phyloP scores from a whole-genome alignment of 2,113 vertebrate species.

The Chloropsis cyanopogon region DNA sequence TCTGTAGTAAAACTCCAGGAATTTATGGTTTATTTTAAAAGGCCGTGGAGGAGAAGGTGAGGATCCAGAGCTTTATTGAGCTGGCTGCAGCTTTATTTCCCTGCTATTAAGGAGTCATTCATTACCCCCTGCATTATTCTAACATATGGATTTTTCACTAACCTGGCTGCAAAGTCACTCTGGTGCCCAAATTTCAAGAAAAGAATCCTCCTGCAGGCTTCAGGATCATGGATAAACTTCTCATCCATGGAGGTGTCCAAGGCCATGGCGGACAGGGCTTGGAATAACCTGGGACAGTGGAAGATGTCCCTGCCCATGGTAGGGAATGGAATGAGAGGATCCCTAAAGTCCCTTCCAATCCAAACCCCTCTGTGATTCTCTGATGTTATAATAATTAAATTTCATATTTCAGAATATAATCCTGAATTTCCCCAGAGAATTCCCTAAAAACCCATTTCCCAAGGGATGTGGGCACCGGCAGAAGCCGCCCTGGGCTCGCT shows the following conservation, averaged over 20 bases:
- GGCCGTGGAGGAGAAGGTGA: neutral
- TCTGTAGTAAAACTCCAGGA: slow-evolving; percentile 31
- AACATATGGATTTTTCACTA: slow-evolving; percentile 48
- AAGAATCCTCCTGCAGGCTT: neutral
- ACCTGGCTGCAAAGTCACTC: slow-evolving; percentile 6
- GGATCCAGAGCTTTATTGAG: slow-evolving; percentile 28
- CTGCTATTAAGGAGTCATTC: slow-evolving; percentile 34
- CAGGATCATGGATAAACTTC: neutral
- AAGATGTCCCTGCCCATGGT: neutral
- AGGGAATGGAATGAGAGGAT: neutral
- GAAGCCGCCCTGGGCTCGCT: fast-evolving
- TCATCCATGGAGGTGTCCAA: neutral
- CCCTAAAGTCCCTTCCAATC: neutral
- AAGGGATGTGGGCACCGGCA: neutral
- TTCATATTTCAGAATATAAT: too few species aligned
- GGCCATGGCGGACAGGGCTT: fast-evolving
- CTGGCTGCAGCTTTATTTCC: slow-evolving; percentile 39
- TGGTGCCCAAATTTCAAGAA: neutral
- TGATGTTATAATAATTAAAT: too few species aligned
- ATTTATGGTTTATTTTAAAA: slow-evolving; percentile 61
- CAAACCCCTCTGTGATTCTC: neutral
- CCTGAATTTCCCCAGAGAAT: neutral
- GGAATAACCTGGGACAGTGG: neutral
- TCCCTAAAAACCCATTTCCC: neutral
- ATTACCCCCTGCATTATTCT: slow-evolving; percentile 28